Evolutionary conservation across 2,113 vertebrate species (phyloP), one percentile per base, ranked within the genome.

Genomic region (Miniopterus natalensis): DNA sequence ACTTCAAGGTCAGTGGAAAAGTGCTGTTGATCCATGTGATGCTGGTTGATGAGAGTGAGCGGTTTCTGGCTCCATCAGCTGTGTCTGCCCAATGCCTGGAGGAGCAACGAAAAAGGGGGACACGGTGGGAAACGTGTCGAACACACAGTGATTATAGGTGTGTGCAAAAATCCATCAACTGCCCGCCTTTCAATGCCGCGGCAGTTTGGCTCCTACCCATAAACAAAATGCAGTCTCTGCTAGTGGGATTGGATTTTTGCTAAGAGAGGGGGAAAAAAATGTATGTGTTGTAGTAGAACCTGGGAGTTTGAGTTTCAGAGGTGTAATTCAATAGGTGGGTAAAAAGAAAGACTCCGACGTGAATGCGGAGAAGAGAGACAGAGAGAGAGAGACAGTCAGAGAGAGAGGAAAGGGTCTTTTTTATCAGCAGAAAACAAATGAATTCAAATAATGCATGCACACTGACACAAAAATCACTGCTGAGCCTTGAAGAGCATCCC

Each of bases 1-100:
- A 88, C n/a, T 96, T 90, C 81, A 47, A 81, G 84, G 96, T 61
- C 73, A 73, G 73, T 21, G 65, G 94, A 81, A 36, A 92, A 94
- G 92, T 77, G 12, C 1, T 40, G 49, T 75, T 78, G 95, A 94
- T 68, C 68, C 71, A 6, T 45, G 2, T 45, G 68, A 88, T 49
- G 80, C 68, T 71, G 21, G 49, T 40, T 73, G 53, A 40, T 57
- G 63, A 90, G 59, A 66, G 63, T 2, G 17, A 92, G 53, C 75
- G 63, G 27, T 29, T 80, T 92, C 84, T 94, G 88, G 66, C 55
- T 73, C 89, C 87, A 57, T 96, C 74, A 40, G 13, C 70, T 81
- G 63, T 53, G 65, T 84, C 94, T 79, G 75, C 49, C 77, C 95
- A 84, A 77, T 42, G 51, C 36, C 63, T 88, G 71, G 53, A 80